Conservation (phyloP, 2,113 vertebrate species). For the Phasianus colchicus region DNA sequence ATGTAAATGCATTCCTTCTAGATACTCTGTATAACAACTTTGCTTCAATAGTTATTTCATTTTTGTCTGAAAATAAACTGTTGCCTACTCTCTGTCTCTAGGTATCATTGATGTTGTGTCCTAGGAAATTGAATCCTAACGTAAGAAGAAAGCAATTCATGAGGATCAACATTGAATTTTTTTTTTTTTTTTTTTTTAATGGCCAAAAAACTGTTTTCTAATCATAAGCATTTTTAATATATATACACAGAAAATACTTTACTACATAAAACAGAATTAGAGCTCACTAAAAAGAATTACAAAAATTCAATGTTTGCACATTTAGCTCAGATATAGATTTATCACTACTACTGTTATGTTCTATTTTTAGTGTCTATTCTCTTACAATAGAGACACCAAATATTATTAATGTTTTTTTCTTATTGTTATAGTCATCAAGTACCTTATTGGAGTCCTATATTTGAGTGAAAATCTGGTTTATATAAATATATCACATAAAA, state of each 20-base stretch:
- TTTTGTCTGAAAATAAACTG: slow-evolving; percentile 61
- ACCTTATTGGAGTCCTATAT: not conserved
- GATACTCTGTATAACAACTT: slow-evolving; percentile 71
- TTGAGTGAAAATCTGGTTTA: not conserved
- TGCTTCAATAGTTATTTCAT: slow-evolving; percentile 70
- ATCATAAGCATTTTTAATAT: not conserved
- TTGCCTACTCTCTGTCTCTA: slow-evolving; percentile 5
- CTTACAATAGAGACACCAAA: not conserved
- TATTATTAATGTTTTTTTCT: not conserved
- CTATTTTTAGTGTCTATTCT: not conserved
- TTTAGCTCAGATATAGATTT: not conserved
- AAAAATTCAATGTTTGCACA: not conserved
- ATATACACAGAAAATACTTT: not conserved
- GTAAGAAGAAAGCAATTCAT: not conserved
- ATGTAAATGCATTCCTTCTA: slow-evolving; percentile 76
- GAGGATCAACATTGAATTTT: not conserved
- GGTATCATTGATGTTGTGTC: not conserved
- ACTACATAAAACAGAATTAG: not conserved
- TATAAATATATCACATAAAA: not conserved
- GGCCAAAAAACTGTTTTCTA: not conserved
- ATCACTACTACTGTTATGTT: not conserved
- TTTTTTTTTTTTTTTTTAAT: not conserved
- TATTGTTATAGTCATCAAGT: not conserved
- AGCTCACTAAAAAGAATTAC: not conserved
- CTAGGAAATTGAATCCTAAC: not conserved